Base-by-base conservation (phyloP, 2,888 invertebrate genomes). In the Barypeithes pellucidus region DNA sequence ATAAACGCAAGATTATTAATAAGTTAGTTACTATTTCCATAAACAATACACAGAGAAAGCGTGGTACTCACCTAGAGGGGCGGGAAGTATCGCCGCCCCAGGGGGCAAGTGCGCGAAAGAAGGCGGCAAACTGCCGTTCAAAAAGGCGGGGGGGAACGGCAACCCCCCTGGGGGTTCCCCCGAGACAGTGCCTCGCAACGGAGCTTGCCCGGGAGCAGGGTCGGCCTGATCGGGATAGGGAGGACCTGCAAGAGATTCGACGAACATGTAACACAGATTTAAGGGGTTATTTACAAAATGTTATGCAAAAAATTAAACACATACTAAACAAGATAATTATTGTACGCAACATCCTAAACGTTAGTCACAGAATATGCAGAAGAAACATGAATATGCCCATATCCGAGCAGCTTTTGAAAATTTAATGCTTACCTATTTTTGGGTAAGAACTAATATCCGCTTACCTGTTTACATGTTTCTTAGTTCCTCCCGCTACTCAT, bases 131-230 rank as follows among this genome's bases (percentile, higher is more conserved):
- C 81, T 83, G 66, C 84, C 84, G 81, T 85, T 85, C 82, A 84
- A 82, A 54, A 71, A 50, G 77, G 82, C 79, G 63, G 88, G 89
- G 89, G 86, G 89, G 88, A 86, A 88, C 88, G 88, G 87, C 88
- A 89, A 85, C 84, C 82, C 86, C 84, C 80, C 81, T 80, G 79
- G 77, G 79, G 79, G 80, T 79, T 81, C 83, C 82, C 84, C 84
- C 84, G 82, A 78, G 87, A 89, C 87, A 89, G 91, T 88, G 89
- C 87, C 85, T 88, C 89, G 86, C 88, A 88, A 84, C 89, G 90
- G 87, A 87, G 90, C 87, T 89, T 89, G 88, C 89, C 90, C 89
- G 90, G 90, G 79, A 89, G 90, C 85, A 90, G 86, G 80, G 91
- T 91, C 89, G 91, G 89, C 84, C 88, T 88, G 87, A 89, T 90